Evolutionary conservation across 1,140 invertebrate species (phyloP), one percentile per base, ranked within the genome.

Genomic region (Brachionus manjavacas): DNA sequence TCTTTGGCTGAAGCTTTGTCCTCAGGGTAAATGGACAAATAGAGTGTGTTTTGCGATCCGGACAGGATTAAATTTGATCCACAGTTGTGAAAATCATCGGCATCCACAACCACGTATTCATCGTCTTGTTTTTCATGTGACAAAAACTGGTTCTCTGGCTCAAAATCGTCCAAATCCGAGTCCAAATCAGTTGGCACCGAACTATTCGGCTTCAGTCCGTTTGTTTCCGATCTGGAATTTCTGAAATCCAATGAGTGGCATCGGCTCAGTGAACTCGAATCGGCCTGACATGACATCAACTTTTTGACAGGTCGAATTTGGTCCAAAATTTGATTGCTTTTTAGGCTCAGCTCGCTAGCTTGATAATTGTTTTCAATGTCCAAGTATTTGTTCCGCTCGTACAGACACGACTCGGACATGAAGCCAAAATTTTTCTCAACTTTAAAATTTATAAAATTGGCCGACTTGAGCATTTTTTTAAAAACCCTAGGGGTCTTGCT

Each of bases 61-160:
- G 70, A 74, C 9, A 76, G 16, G 6, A 76, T 49, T 49, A 76
- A 76, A 76, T 76, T 76, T 8, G 72, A 76, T 49, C 72, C 72
- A 76, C 72, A 76, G 41, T 76, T 76, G 7, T 46, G 20, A 25
- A 76, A 25, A 49, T 76, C 72, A 12, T 76, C 72, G n/a, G 72
- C 72, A 76, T 76, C 72, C 12, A 76, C 72, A 8, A 76, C 72
- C 11, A 76, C 72, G 23, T 76, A 76, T 11, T 76, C 72, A 12
- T 76, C 72, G 28, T 76, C 72, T 14, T 49, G n/a, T 49, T 76
- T 76, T 35, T 23, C n/a, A 9, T 49, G 20, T 46, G 41, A 14
- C 9, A 76, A 12, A 76, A 76, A 76, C 4, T 76, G 41, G 6
- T 20, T 11, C 6, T 49, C 43, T 46, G 41, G 20, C 25, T 49